These are phyloP conservation scores for Neosilurus mollespiculum DNA, from an alignment of 2,797 vertebrate species.

Conservation along the genomic window DNA sequence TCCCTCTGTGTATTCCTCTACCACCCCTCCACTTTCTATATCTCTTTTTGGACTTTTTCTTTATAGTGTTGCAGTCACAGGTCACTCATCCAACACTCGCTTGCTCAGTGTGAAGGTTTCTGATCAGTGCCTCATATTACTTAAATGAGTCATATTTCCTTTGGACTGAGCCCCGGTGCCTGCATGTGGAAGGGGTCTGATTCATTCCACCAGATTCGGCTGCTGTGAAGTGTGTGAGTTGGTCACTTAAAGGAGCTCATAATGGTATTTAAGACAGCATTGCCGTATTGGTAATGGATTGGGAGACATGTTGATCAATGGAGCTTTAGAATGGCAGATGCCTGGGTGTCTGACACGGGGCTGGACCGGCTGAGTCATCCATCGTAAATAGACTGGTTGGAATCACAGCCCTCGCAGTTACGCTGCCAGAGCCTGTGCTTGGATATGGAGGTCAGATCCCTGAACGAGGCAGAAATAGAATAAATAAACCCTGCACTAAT, in stretches of 20 bases:
- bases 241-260: conserved; percentile 62
- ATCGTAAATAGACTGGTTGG: conserved; percentile 59
- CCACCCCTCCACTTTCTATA: background rate
- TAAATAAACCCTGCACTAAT: background rate
- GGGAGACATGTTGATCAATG: conserved; percentile 36
- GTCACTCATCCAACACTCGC: conserved; percentile 73
- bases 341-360: conserved; percentile 56
- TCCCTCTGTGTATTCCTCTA: background rate
- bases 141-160: conserved; percentile 83
- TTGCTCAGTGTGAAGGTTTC: conserved; percentile 72
- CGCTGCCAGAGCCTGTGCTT: conserved; percentile 47
- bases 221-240: conserved; percentile 53
- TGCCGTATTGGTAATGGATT: conserved; percentile 51
- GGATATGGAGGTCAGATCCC: background rate
- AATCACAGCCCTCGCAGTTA: conserved; percentile 62
- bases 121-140: conserved; percentile 78
- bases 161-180: conserved; percentile 75
- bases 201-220: conserved; percentile 46
- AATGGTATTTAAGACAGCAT: conserved; percentile 63
- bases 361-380: conserved; percentile 65
- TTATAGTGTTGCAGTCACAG: conserved; percentile 47
- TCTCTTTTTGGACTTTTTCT: conserved; percentile 19
- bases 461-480: background rate
- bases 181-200: conserved; percentile 70
- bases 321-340: conserved; percentile 30